phyloP scores from a whole-genome alignment of 2,888 invertebrate genomes.

The Drosophila neotestacea region DNA sequence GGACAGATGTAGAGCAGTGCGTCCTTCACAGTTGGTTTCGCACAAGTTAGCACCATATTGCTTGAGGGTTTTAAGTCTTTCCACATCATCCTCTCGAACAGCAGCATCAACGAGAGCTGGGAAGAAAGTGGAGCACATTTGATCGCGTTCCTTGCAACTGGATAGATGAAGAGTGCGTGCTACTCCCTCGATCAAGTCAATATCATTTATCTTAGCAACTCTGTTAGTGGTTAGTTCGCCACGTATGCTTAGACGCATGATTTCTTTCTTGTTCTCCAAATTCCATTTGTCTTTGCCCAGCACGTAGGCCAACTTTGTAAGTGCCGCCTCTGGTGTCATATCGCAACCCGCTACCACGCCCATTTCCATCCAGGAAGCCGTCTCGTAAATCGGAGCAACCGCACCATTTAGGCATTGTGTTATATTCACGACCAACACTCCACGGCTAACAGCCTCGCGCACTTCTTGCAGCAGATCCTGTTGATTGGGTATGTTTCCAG shows the following conservation, averaged over 20 bases:
- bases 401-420: slow-evolving; percentile 95
- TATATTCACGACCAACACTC: slow-evolving; percentile 95
- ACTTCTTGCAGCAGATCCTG: slow-evolving; percentile 92
- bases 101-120: slow-evolving; percentile 90
- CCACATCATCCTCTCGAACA: slow-evolving; percentile 86
- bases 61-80: slow-evolving; percentile 85
- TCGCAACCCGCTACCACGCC: slow-evolving; percentile 82
- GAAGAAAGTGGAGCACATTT: slow-evolving; percentile 87
- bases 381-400: slow-evolving; percentile 92
- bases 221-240: slow-evolving; percentile 90
- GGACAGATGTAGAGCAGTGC: slow-evolving; percentile 93
- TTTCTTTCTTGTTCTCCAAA: slow-evolving; percentile 88
- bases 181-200: slow-evolving; percentile 87
- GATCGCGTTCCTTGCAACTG: slow-evolving; percentile 86
- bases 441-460: slow-evolving; percentile 89
- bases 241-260: slow-evolving; percentile 91
- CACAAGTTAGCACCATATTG: slow-evolving; percentile 90
- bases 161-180: slow-evolving; percentile 87
- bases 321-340: slow-evolving; percentile 94
- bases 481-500: slow-evolving; percentile 95
- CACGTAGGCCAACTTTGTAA: slow-evolving; percentile 95
- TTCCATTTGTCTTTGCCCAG: slow-evolving; percentile 91
- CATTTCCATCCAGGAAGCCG: slow-evolving; percentile 87
- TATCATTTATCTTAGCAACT: slow-evolving; percentile 81
- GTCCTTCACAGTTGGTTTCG: slow-evolving; percentile 90